phyloP scores from a whole-genome alignment of 2,797 vertebrate species.

The Pyrocephalus nanus region DNA sequence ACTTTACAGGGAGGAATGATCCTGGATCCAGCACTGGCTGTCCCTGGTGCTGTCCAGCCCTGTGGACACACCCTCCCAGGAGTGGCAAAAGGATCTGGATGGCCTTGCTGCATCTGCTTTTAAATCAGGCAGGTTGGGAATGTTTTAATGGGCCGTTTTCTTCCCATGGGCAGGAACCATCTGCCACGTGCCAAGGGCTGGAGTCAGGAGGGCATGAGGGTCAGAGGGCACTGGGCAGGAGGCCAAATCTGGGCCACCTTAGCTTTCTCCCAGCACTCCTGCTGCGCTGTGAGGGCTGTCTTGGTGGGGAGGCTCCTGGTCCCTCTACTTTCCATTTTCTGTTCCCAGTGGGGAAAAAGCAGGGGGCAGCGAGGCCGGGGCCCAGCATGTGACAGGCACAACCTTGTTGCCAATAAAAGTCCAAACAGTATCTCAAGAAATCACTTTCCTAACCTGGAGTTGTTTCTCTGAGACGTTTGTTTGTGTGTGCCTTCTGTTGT shows the following conservation, averaged over 20 bases:
- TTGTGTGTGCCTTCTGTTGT: constrained; percentile 8
- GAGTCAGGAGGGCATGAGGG: rapidly evolving
- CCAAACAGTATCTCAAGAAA: neutral
- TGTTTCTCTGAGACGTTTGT: constrained; percentile 44
- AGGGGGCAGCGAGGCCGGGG: rapidly evolving
- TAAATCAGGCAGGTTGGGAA: neutral
- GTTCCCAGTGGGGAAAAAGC: neutral
- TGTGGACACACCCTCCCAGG: rapidly evolving
- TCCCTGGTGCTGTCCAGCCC: neutral
- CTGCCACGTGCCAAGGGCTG: neutral
- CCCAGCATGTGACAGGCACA: neutral
- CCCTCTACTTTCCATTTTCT: neutral
- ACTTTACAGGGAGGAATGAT: neutral
- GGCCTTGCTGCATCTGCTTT: neutral
- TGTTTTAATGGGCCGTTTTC: neutral
- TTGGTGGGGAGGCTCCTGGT: neutral
- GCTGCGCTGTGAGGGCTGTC: neutral
- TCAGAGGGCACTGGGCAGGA: too few relatives aligned
- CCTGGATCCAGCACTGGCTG: neutral
- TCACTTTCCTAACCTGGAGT: neutral
- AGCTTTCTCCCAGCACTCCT: neutral
- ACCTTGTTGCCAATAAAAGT: constrained; percentile 45
- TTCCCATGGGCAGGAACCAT: neutral
- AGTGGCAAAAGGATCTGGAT: neutral
- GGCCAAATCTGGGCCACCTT: rapidly evolving